phyloP scores from a whole-genome alignment of 2,888 invertebrate species.

The Cheilosia grossa region DNA sequence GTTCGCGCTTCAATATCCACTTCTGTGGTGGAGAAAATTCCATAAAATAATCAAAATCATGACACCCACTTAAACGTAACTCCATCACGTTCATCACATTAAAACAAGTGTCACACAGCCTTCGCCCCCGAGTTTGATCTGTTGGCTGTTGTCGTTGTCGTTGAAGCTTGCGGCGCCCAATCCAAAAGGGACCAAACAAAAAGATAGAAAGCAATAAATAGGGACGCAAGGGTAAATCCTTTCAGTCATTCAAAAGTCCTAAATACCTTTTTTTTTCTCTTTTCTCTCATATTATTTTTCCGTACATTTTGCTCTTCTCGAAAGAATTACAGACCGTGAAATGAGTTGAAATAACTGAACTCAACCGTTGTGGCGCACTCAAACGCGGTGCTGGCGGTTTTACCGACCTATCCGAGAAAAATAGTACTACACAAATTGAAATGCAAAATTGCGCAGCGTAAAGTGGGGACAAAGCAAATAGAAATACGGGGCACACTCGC shows the following conservation, averaged over 20 bases:
- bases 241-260: conserved; percentile 51
- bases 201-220: conserved; percentile 49
- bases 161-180: neutral
- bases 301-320: conserved; percentile 63
- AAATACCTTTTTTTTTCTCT: neutral
- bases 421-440: conserved; percentile 63
- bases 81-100: conserved; percentile 59
- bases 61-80: conserved; percentile 56
- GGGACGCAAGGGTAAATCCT: conserved; percentile 42
- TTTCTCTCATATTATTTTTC: conserved; percentile 44
- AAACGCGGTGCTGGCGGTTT: conserved; percentile 60
- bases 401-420: conserved; percentile 42
- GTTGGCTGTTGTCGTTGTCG: neutral
- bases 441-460: conserved; percentile 60
- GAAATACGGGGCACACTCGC: conserved; percentile 38
- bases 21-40: neutral
- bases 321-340: conserved; percentile 72
- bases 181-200: conserved; percentile 7
- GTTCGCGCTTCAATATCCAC: neutral
- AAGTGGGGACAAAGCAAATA: conserved; percentile 55
- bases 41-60: conserved; percentile 40
- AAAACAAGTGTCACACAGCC: conserved; percentile 59
- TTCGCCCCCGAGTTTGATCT: neutral
- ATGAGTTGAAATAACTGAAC: conserved; percentile 70
- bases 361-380: conserved; percentile 53